Evolutionary conservation across 2,888 invertebrate genomes (phyloP).

Genomic region (Pheosia gnoma): DNA sequence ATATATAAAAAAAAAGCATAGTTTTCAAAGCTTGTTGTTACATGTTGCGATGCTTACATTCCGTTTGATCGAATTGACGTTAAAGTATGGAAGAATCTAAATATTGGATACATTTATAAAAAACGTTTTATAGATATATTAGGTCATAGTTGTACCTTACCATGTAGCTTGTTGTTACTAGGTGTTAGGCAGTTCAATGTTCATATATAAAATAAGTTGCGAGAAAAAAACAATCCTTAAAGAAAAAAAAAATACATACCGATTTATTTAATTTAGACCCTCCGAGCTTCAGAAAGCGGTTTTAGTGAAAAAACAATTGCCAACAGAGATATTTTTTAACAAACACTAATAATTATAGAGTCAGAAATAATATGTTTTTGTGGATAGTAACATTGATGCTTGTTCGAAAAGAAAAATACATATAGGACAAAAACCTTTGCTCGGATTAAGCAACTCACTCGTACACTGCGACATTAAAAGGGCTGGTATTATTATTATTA

Average conservation of each 20-base stretch:
- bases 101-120: constrained; percentile 80
- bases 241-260: constrained; percentile 31
- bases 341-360: neutral
- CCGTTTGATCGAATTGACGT: constrained; percentile 60
- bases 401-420: constrained; percentile 13
- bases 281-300: constrained; percentile 72
- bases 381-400: neutral
- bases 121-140: constrained; percentile 65
- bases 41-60: constrained; percentile 67
- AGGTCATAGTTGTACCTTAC: constrained; percentile 51
- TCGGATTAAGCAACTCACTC: too few species aligned
- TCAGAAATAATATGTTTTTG: neutral
- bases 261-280: constrained; percentile 29
- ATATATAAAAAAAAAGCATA: constrained; percentile 22
- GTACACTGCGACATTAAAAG: too few species aligned
- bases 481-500: too few species aligned
- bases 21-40: constrained; percentile 63
- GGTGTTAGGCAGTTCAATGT: constrained; percentile 67
- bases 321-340: constrained; percentile 7
- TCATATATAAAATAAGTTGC: constrained; percentile 57
- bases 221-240: constrained; percentile 32
- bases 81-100: constrained; percentile 52
- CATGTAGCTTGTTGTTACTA: constrained; percentile 65
- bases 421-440: neutral
- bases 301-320: constrained; percentile 48